Conservation (phyloP, 1,140 invertebrate genomes). For the Panagrolaimus sp. region DNA sequence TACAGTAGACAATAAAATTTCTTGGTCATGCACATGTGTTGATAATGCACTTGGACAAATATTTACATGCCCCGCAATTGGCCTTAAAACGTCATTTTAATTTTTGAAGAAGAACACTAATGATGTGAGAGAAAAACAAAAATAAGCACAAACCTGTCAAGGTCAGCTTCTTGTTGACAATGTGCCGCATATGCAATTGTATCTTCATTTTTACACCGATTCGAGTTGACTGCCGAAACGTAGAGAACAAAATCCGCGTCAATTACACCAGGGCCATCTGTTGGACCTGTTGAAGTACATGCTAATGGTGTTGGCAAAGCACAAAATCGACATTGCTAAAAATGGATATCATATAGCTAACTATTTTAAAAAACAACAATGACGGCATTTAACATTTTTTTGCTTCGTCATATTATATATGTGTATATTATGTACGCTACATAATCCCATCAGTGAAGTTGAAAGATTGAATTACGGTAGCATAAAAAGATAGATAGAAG, state of each 20-base stretch:
- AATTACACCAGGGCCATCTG: conserved; percentile 27
- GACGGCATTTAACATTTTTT: no score
- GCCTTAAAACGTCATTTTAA: conserved; percentile 66
- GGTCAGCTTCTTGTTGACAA: conserved; percentile 82
- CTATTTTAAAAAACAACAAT: no score
- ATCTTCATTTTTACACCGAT: conserved; percentile 78
- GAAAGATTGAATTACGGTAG: no score
- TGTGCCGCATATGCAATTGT: conserved; percentile 96
- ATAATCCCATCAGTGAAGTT: no score
- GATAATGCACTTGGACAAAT: conserved; percentile 90
- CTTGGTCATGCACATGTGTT: conserved; percentile 82
- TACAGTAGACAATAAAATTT: conserved; percentile 86
- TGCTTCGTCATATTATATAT: conserved; percentile 9
- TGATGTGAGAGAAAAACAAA: background rate
- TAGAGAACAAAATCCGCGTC: conserved; percentile 81
- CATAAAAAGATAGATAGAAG: no score
- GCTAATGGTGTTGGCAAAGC: conserved; percentile 35
- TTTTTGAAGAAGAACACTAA: no score
- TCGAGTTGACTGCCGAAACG: conserved; percentile 85
- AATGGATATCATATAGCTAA: background rate
- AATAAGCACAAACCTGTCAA: conserved; percentile 39
- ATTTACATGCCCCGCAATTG: conserved; percentile 95
- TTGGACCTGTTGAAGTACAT: conserved; percentile 41
- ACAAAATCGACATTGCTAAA: conserved; percentile 42
- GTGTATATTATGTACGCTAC: background rate